Percentiles rank a stretch among this genome's conserved stretches.
Conservation (phyloP, 2,113 vertebrate species). For the Mobula hypostoma region DNA sequence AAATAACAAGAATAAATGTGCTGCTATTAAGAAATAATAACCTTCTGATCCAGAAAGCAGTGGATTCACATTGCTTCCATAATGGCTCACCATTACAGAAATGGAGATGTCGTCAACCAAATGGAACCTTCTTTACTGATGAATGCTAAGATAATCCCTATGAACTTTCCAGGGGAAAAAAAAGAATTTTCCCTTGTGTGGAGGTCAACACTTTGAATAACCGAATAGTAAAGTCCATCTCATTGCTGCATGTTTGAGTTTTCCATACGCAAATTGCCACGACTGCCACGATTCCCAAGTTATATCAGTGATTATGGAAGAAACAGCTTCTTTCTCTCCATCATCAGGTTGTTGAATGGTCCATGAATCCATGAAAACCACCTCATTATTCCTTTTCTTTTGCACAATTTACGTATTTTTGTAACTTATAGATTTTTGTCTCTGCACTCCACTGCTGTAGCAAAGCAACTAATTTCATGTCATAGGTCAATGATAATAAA, state of each 20-base stretch:
- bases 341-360: too few species aligned
- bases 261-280: not conserved
- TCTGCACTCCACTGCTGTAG: too few species aligned
- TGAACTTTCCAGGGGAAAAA: not conserved
- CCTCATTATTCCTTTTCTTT: too few species aligned
- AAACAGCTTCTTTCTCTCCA: too few species aligned
- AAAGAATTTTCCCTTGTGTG: not conserved
- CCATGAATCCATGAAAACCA: too few species aligned
- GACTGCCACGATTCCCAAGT: not conserved
- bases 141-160: too few species aligned
- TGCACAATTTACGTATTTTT: too few species aligned
- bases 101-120: not conserved
- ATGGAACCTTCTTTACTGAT: not conserved
- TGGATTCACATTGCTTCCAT: not conserved
- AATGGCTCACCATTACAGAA: not conserved
- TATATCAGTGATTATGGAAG: not conserved
- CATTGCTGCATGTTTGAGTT: not conserved
- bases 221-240: not conserved
- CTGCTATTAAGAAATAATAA: not conserved
- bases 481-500: too few species aligned
- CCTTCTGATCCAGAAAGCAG: not conserved
- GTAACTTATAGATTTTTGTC: too few species aligned
- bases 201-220: not conserved
- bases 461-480: too few species aligned
- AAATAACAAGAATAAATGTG: not conserved